Percentiles rank a stretch among this genome's conserved stretches.
phyloP scores from a whole-genome alignment of 2,888 invertebrate species.

The Petrophora chlorosata region DNA sequence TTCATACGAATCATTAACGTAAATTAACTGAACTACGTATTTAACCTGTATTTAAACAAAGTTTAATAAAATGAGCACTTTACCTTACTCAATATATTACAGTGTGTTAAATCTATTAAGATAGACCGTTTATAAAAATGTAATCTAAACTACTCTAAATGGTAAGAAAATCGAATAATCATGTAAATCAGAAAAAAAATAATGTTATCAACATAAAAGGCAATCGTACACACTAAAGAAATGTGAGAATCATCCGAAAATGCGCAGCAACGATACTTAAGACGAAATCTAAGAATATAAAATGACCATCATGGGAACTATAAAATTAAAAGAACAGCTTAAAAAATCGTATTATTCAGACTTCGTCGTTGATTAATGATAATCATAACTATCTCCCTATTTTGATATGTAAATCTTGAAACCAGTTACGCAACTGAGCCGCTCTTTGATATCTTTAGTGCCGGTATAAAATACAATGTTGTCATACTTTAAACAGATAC shows the following conservation, averaged over 20 bases:
- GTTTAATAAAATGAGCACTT: too few species aligned
- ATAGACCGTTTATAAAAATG: background rate
- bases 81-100: too few species aligned
- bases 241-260: constrained; percentile 9
- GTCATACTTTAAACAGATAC: constrained; percentile 21
- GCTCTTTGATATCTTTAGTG: constrained; percentile 31
- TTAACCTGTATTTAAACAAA: too few species aligned
- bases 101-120: too few species aligned
- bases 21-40: too few species aligned
- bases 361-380: constrained; percentile 42
- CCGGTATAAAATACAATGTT: constrained; percentile 20
- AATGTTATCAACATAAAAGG: background rate
- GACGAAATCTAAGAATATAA: constrained; percentile 2
- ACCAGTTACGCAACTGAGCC: constrained; percentile 34
- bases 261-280: constrained; percentile 6
- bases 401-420: constrained; percentile 41
- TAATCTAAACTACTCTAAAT: background rate
- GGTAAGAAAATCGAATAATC: background rate
- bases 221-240: constrained; percentile 7
- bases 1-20: constrained; percentile 1
- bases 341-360: constrained; percentile 13
- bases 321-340: constrained; percentile 26
- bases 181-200: constrained; percentile 15
- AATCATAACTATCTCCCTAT: constrained; percentile 43
- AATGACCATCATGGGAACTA: constrained; percentile 14